Conservation (phyloP, 1,140 invertebrate species). For the Drosophila micromelanica region DNA sequence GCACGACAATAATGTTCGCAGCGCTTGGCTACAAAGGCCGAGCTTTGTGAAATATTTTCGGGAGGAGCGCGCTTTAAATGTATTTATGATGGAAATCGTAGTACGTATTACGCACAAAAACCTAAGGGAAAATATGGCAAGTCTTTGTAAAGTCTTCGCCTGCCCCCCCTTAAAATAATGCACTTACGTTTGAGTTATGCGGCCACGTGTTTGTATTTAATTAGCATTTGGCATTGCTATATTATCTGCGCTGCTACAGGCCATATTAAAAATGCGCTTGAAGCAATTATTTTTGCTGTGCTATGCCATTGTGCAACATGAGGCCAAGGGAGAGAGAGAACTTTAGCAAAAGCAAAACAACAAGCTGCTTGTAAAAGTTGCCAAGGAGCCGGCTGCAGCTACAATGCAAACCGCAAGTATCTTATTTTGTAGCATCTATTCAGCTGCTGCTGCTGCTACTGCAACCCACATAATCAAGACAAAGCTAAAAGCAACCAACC, state of each 20-base stretch:
- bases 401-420: conserved; percentile 63
- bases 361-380: conserved; percentile 51
- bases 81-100: conserved; percentile 58
- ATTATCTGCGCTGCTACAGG: conserved; percentile 33
- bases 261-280: conserved; percentile 78
- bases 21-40: conserved; percentile 38
- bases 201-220: conserved; percentile 79
- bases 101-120: neutral
- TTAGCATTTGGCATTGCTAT: conserved; percentile 59
- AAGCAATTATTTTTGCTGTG: conserved; percentile 73
- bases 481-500: conserved; percentile 63
- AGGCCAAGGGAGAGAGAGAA: conserved; percentile 23
- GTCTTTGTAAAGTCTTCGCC: neutral
- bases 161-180: neutral
- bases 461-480: conserved; percentile 75
- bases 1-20: conserved; percentile 57
- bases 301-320: conserved; percentile 66
- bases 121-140: neutral
- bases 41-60: conserved; percentile 41
- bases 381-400: conserved; percentile 19
- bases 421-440: conserved; percentile 60
- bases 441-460: conserved; percentile 14
- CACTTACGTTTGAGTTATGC: conserved; percentile 66
- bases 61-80: conserved; percentile 45
- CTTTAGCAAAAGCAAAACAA: conserved; percentile 45